A percentile compares a stretch with the other conserved stretches of the same genome.
Evolutionary conservation across 2,113 vertebrate species (phyloP).

Genomic region (Tragulus kanchil): DNA sequence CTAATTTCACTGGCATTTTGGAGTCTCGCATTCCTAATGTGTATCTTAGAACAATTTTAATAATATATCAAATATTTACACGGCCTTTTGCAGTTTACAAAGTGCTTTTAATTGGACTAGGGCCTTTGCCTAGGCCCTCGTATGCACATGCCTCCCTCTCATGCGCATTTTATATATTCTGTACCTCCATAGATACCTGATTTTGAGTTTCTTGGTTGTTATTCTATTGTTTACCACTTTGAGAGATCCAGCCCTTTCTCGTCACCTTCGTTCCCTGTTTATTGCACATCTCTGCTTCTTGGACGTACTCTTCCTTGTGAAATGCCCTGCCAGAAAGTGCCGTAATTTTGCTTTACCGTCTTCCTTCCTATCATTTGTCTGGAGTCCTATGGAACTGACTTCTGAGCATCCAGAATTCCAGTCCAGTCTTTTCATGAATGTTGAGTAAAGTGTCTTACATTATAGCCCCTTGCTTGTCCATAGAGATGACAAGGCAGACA

Average conservation of each 20-base stretch:
- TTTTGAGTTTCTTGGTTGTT: background rate
- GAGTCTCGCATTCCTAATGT: background rate
- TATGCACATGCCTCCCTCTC: background rate
- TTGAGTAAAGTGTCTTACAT: background rate
- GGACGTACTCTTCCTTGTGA: background rate
- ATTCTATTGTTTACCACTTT: background rate
- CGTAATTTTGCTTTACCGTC: background rate
- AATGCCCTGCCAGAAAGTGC: background rate
- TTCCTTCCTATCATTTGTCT: background rate
- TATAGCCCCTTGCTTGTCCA: background rate
- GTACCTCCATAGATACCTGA: background rate
- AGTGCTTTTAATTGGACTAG: background rate
- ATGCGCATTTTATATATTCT: background rate
- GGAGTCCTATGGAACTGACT: background rate
- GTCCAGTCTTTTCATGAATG: background rate
- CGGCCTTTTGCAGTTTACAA: conserved; percentile 38
- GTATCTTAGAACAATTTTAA: conserved; percentile 39
- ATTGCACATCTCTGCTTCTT: background rate
- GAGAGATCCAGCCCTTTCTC: background rate
- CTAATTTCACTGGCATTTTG: background rate
- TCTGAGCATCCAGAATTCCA: background rate
- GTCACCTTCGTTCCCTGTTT: background rate
- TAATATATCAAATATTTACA: background rate
- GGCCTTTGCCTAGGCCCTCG: background rate
- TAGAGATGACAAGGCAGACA: background rate